These are phyloP conservation scores for Noctua comes DNA, from an alignment of 2,888 invertebrate species.

Conservation along the genomic window DNA sequence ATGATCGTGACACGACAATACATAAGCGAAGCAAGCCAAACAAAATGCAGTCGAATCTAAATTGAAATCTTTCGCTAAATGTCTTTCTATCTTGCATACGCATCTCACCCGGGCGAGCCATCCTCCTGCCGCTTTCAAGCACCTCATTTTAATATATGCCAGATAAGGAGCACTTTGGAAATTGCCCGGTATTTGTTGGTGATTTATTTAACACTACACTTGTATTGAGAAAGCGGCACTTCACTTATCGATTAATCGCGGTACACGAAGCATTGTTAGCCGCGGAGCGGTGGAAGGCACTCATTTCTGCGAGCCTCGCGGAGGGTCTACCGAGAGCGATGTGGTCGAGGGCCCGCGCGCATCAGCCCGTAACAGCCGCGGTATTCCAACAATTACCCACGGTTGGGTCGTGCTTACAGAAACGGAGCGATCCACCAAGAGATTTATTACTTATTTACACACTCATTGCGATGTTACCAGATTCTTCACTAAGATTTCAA, in stretches of 20 bases:
- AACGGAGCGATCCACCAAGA: slow-evolving; percentile 78
- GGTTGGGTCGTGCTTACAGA: slow-evolving; percentile 82
- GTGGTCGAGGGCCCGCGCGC: slow-evolving; percentile 87
- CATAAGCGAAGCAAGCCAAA: slow-evolving; percentile 83
- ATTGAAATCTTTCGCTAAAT: slow-evolving; percentile 86
- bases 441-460: slow-evolving; percentile 78
- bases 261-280: slow-evolving; percentile 84
- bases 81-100: slow-evolving; percentile 81
- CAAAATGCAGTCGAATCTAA: slow-evolving; percentile 84
- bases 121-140: slow-evolving; percentile 88
- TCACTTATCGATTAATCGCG: slow-evolving; percentile 86
- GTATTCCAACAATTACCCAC: slow-evolving; percentile 89
- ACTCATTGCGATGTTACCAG: slow-evolving; percentile 65
- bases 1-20: slow-evolving; percentile 79
- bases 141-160: slow-evolving; percentile 87
- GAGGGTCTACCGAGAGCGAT: slow-evolving; percentile 84
- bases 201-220: slow-evolving; percentile 83
- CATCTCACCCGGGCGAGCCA: slow-evolving; percentile 89
- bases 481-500: slow-evolving; percentile 34
- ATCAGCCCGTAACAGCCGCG: slow-evolving; percentile 88
- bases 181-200: slow-evolving; percentile 75
- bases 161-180: slow-evolving; percentile 77
- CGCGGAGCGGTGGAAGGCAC: slow-evolving; percentile 80
- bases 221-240: slow-evolving; percentile 83
- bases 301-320: slow-evolving; percentile 85